These are phyloP conservation scores for Caenorhabditis sp. DNA, from an alignment of 2,888 invertebrate species.

Conservation along the genomic window DNA sequence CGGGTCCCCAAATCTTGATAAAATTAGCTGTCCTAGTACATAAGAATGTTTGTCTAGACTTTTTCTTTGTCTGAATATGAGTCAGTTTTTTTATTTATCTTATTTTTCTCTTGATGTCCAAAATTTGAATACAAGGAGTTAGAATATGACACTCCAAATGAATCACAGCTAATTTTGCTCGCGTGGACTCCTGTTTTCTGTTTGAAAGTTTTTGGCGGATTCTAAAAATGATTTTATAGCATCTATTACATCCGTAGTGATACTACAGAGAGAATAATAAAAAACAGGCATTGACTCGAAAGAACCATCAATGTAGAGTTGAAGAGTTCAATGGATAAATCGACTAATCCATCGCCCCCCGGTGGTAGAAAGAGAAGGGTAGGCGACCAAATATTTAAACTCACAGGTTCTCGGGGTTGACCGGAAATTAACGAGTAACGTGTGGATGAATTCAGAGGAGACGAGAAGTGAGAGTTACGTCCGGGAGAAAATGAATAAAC, in stretches of 20 bases:
- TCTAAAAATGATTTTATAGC: no score
- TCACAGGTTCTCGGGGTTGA: conserved; percentile 44
- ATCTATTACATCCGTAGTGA: no score
- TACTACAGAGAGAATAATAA: background rate
- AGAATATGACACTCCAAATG: background rate
- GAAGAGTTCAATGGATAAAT: conserved; percentile 6
- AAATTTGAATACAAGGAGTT: background rate
- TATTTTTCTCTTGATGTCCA: background rate
- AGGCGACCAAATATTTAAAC: conserved; percentile 47
- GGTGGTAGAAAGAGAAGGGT: conserved; percentile 15
- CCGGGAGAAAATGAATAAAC: conserved; percentile 45
- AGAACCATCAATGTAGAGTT: background rate
- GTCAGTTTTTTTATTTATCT: background rate
- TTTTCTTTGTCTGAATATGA: background rate
- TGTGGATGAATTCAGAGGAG: conserved; percentile 49
- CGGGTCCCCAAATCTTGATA: background rate
- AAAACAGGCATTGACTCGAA: background rate
- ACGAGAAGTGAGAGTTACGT: conserved; percentile 18
- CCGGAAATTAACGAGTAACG: conserved; percentile 59
- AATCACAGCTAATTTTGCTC: background rate
- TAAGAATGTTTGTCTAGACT: background rate
- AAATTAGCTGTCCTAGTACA: background rate
- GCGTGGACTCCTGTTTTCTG: background rate
- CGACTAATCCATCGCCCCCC: conserved; percentile 14
- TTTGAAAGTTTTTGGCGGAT: no score